Percentiles rank a stretch among this genome's conserved stretches.
These are phyloP conservation scores for Basileuterus tristriatus DNA, from an alignment of 2,797 vertebrate species.

Conservation along the genomic window DNA sequence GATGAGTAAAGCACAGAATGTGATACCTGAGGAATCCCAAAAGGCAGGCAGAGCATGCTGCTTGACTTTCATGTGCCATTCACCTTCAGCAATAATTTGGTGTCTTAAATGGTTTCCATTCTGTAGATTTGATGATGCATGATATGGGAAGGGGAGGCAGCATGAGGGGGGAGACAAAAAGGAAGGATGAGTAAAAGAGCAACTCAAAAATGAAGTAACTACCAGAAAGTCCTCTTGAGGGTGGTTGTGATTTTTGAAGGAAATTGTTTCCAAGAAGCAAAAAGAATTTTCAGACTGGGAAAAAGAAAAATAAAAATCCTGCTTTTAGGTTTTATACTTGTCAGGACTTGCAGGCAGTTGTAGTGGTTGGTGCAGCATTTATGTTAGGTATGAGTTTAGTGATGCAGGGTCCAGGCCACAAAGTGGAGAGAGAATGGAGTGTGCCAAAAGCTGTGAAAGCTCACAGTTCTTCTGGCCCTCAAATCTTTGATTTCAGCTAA, in stretches of 20 bases:
- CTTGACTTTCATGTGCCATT: slow-evolving; percentile 16
- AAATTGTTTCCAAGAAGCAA: not conserved
- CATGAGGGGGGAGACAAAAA: not conserved
- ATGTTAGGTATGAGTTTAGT: not conserved
- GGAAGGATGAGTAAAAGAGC: not conserved
- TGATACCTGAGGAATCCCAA: accelerated
- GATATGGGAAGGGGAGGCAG: not conserved
- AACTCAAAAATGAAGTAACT: not conserved
- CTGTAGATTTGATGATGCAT: not conserved
- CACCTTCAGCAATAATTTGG: slow-evolving; percentile 11
- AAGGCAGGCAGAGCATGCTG: not conserved
- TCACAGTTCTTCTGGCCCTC: not conserved
- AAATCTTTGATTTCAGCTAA: not conserved
- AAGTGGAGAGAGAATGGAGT: not conserved
- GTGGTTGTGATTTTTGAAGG: not conserved
- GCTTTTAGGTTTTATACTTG: not conserved
- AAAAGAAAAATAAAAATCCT: not conserved
- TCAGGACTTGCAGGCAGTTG: not conserved
- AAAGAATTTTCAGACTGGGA: not conserved
- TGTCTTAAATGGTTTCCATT: not conserved
- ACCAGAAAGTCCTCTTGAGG: not conserved
- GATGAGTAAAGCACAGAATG: not conserved
- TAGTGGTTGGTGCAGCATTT: not conserved
- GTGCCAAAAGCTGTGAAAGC: not conserved
- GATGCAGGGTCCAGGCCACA: not conserved